phyloP scores from a whole-genome alignment of 1,140 invertebrate genomes.

The Portunus trituberculatus region DNA sequence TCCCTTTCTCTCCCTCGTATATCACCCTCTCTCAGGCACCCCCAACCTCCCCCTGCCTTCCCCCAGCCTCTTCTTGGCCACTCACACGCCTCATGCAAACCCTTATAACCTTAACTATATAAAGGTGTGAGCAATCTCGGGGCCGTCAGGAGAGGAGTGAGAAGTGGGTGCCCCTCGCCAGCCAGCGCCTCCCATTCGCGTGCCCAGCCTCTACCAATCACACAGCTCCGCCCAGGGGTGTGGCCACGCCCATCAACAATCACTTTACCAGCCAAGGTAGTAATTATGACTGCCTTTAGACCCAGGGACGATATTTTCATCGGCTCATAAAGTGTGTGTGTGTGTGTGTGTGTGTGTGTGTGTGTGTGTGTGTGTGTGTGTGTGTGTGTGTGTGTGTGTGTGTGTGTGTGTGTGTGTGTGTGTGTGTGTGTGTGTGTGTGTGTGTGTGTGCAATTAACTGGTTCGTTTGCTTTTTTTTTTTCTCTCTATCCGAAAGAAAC shows the following conservation, averaged over 20 bases:
- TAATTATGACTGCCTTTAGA: conserved; percentile 70
- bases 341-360: conserved; percentile 24
- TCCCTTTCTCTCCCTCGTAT: neutral
- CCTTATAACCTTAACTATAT: conserved; percentile 62
- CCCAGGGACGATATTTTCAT: conserved; percentile 62
- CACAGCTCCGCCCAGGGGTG: conserved; percentile 71
- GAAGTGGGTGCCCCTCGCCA: conserved; percentile 43
- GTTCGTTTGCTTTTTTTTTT: conserved; percentile 49
- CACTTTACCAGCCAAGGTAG: conserved; percentile 64
- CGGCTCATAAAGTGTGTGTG: conserved; percentile 27
- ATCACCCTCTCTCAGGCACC: neutral
- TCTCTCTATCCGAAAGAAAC: neutral
- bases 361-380: neutral
- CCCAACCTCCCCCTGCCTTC: too few relatives aligned
- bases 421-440: neutral
- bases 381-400: neutral
- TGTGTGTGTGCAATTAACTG: conserved; percentile 61
- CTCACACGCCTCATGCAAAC: conserved; percentile 45
- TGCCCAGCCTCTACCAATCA: conserved; percentile 68
- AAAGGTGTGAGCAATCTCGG: conserved; percentile 68
- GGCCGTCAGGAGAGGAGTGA: conserved; percentile 58
- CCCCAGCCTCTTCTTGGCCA: neutral
- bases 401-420: neutral
- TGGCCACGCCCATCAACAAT: conserved; percentile 73
- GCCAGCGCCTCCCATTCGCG: conserved; percentile 43